These are phyloP conservation scores for Solenopsis fugax DNA, from an alignment of 1,140 invertebrate genomes.

Conservation along the genomic window DNA sequence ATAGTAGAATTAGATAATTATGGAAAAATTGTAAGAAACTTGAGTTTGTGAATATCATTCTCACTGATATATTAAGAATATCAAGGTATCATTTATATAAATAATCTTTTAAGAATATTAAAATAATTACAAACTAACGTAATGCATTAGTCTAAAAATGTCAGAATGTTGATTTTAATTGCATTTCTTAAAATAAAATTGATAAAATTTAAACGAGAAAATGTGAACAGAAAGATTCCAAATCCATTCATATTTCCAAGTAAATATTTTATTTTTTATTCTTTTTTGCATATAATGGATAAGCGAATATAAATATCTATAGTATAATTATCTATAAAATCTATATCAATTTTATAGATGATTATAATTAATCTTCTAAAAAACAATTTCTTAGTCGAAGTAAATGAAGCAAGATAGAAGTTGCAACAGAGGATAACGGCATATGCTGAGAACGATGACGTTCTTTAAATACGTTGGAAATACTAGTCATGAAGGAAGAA, in stretches of 20 bases:
- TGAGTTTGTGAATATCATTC: not conserved
- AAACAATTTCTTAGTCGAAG: not conserved
- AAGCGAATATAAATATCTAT: not conserved
- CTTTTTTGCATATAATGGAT: not conserved
- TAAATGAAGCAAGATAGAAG: constrained; percentile 9
- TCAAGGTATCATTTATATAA: not conserved
- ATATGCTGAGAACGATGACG: constrained; percentile 3
- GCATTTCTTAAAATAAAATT: not conserved
- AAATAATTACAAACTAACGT: not conserved
- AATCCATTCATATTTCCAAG: not conserved
- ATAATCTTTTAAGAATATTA: not conserved
- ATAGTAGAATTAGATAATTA: not conserved
- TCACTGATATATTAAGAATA: not conserved
- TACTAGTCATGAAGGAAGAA: constrained; percentile 19
- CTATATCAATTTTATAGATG: not conserved
- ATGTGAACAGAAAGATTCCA: not conserved
- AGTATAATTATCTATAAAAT: too few relatives aligned
- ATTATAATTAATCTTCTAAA: not conserved
- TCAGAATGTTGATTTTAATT: not conserved
- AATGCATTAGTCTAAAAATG: not conserved
- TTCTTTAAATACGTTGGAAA: constrained; percentile 32
- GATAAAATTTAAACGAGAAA: constrained; percentile 6
- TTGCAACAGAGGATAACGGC: constrained; percentile 24
- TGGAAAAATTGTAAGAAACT: not conserved
- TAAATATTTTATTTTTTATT: too few relatives aligned